Base-by-base conservation (phyloP, 2,888 invertebrate species). In the Chalcis sispes region DNA sequence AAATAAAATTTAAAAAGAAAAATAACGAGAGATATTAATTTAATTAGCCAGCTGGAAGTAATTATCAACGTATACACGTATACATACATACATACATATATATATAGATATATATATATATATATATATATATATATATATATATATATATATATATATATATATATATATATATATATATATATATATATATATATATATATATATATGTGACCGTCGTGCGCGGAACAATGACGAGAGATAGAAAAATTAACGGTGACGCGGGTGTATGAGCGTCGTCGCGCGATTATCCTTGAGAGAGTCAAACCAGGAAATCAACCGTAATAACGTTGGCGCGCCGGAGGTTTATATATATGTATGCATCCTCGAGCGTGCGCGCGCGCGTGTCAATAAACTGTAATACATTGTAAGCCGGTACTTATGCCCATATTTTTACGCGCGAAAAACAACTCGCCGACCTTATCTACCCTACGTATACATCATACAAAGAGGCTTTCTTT, bases 241-340 rank as follows among this genome's bases (percentile, higher is more conserved):
- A 15, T 40, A 42, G 7, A 56, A 56, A 64, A 64, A 64, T 72
- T 54, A 54, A 71, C 62, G 52, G 15, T 54, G 62, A 71, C 70
- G 71, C 40, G 46, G 8, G 2, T 23, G 20, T 42, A 36, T 56
- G 32, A n/a, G 27, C 52, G 29, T 25, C 29, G 36, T 4, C 46
- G 52, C 36, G 61, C 23, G 8, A 27, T 18, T 61, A 70, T 70
- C 70, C 61, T 70, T 61, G 59, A 61, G n/a, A n/a, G 27, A 2
- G 13, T 1, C 48, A 20, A 58, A 61, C 48, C 50, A 50, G 48
- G 70, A 70, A 70, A 70, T 70, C 40, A 50, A 56, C n/a, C n/a
- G 20, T 42, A 36, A 29, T 29, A n/a, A 18, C 52, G 29, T 25
- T 20, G 36, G 0, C 46, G 52, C 36, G 61, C 23, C 7, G 48